Percentiles rank a stretch among this genome's conserved stretches.
These are phyloP conservation scores for Hypotaenidia philippensis DNA, from an alignment of 2,797 vertebrate species.

Conservation along the genomic window DNA sequence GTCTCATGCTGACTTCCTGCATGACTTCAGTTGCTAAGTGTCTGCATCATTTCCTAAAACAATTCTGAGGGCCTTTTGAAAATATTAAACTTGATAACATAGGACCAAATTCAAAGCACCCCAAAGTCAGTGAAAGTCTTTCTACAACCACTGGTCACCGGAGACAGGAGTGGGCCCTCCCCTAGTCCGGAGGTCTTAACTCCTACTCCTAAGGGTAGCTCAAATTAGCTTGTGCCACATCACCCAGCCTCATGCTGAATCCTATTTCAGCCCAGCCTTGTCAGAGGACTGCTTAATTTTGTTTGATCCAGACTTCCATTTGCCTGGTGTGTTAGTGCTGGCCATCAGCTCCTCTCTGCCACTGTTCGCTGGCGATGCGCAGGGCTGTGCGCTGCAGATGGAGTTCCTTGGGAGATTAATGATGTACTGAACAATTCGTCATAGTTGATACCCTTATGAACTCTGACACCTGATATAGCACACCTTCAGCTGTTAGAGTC, in stretches of 20 bases:
- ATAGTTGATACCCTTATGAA: constrained; percentile 60
- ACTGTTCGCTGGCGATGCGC: neutral
- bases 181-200: neutral
- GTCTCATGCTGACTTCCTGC: neutral
- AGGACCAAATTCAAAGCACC: neutral
- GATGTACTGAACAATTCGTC: constrained; percentile 45
- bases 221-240: neutral
- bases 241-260: neutral
- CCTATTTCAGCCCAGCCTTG: neutral
- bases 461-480: constrained; percentile 53
- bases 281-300: neutral
- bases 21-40: neutral
- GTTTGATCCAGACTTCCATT: neutral
- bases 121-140: neutral
- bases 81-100: neutral
- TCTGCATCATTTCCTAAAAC: neutral
- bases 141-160: neutral
- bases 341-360: neutral
- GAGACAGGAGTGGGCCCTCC: neutral
- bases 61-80: neutral
- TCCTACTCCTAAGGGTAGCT: neutral
- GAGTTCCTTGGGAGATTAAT: constrained; percentile 21
- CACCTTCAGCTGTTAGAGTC: constrained; percentile 33
- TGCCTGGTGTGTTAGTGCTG: fast-evolving
- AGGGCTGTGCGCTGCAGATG: neutral